A percentile compares a stretch with the other conserved stretches of the same genome.
phyloP scores from a whole-genome alignment of 2,797 vertebrate genomes.

The Cacajao melanocephalus region DNA sequence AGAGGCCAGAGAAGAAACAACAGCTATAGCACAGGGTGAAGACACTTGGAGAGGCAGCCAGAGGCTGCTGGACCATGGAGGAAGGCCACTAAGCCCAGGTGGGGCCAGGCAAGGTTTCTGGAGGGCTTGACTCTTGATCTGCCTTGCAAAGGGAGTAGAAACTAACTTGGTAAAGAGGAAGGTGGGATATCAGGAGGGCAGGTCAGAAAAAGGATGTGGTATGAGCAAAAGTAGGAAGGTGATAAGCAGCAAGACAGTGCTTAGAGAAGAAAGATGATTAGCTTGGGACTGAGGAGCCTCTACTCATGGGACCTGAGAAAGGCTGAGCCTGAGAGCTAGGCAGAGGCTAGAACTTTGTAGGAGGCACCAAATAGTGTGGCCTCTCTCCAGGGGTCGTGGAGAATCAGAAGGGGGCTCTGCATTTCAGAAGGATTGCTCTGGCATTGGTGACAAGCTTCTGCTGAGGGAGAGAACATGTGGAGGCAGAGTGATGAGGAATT shows the following conservation, averaged over 20 bases:
- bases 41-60: not conserved
- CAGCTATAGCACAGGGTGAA: fast-evolving
- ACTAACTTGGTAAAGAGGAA: not conserved
- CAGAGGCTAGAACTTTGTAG: not conserved
- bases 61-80: not conserved
- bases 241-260: not conserved
- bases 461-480: not conserved
- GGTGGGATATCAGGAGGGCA: not conserved
- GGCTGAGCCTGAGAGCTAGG: too few species aligned
- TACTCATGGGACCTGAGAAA: not conserved
- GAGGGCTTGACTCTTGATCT: not conserved
- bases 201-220: not conserved
- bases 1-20: not conserved
- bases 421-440: not conserved
- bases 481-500: not conserved
- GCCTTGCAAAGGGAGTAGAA: not conserved
- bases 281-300: not conserved
- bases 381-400: not conserved
- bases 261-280: not conserved
- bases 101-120: not conserved
- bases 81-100: not conserved
- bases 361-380: not conserved
- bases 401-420: not conserved
- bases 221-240: not conserved
- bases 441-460: not conserved